Base-by-base conservation (phyloP, 2,888 invertebrate species). In the Melieria omissa region DNA sequence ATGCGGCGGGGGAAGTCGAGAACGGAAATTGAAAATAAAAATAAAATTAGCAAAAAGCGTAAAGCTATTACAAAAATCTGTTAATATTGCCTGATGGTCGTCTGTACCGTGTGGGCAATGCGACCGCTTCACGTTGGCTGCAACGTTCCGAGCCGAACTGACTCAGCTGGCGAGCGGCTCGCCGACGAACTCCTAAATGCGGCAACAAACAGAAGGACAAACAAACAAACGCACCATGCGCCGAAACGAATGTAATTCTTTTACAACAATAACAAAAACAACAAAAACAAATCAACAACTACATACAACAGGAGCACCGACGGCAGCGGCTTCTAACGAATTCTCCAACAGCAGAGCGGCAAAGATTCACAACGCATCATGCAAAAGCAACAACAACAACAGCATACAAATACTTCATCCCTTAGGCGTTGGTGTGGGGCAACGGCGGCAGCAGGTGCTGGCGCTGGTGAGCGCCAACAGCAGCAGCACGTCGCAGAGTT, bases 101-200 rank as follows among this genome's bases (percentile, higher is more conserved):
- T 12, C 5, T 16, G 55, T 9, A 55, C 55, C 7, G 55, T 55
- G 55, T 14, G 16, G 16, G 16, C 29, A 29, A 29, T 29, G 29
- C 29, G 29, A 29, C 29, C 29, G 29, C 29, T 29, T 29, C 1
- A 1, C 75, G 79, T 80, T 79, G 79, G 80, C 81, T 77, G 76
- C 78, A 62, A 73, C 64, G 72, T 69, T 69, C 62, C 69, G 54
- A 69, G 60, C 62, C 29, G 52, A 69, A 62, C 69, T 69, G 69
- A 70, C 65, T 70, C 1, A 29, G 29, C 29, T 29, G 29, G 70
- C 65, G 54, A 58, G 54, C 58, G 65, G 10, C 5, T 65, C 57
- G 44, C n/a, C 45, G 58, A 47, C 70, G 47, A 47, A 64, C 65
- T 47, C 44, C 47, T 29, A 70, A 42, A 61, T 61, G 9, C 61